phyloP scores from a whole-genome alignment of 2,888 invertebrate genomes.

The Rotaria macrura region DNA sequence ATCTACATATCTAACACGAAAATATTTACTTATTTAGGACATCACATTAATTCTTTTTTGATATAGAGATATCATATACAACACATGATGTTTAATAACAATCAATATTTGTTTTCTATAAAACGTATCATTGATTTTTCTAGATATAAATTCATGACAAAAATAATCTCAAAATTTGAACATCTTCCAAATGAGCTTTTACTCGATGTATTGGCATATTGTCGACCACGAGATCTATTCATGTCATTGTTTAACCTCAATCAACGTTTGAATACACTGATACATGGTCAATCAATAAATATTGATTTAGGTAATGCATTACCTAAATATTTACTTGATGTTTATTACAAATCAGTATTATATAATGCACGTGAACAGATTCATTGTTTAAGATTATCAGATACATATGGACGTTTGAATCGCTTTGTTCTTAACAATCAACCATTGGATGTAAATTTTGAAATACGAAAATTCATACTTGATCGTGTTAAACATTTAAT shows the following conservation, averaged over 20 bases:
- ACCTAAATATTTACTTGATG: neutral
- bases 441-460: neutral
- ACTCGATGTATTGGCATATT: neutral
- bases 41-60: too few species aligned
- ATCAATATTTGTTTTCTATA: too few species aligned
- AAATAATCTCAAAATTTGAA: neutral
- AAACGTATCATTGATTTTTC: too few species aligned
- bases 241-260: neutral
- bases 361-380: neutral
- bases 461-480: neutral
- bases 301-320: slow-evolving; percentile 12
- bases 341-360: neutral
- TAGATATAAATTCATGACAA: neutral
- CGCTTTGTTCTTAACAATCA: neutral
- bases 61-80: too few species aligned
- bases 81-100: too few species aligned
- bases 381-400: neutral
- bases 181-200: neutral
- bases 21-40: too few species aligned
- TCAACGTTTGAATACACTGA: neutral
- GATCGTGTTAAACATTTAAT: neutral
- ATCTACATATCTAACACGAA: too few species aligned
- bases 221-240: slow-evolving; percentile 1
- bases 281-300: neutral
- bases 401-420: neutral